phyloP scores from a whole-genome alignment of 2,888 invertebrate genomes.

The Pomacea canaliculata region DNA sequence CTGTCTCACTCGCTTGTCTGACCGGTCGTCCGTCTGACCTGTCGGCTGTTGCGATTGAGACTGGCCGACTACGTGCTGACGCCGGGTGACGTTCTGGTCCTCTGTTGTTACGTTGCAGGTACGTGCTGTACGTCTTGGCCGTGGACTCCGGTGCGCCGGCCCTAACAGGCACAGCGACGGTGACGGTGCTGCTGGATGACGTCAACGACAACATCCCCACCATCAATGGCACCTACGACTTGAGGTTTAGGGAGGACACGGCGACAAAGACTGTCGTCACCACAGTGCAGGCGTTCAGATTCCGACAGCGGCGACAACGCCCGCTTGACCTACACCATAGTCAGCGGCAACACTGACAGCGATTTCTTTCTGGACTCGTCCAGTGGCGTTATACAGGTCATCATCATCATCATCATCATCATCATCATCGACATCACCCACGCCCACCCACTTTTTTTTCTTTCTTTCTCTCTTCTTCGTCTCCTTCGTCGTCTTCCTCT shows the following conservation, averaged over 20 bases:
- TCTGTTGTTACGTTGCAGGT: conserved; percentile 37
- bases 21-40: too few species aligned
- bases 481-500: too few species aligned
- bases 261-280: conserved; percentile 43
- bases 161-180: conserved; percentile 44
- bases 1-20: too few species aligned
- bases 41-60: too few species aligned
- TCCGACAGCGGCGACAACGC: conserved; percentile 47
- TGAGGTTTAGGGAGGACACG: conserved; percentile 46
- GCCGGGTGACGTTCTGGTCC: too few species aligned
- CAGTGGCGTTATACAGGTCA: conserved; percentile 21
- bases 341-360: conserved; percentile 48
- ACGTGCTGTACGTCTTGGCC: conserved; percentile 46
- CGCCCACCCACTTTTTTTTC: background rate
- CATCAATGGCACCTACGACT: conserved; percentile 45
- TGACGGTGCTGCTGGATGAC: conserved; percentile 50
- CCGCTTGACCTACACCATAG: conserved; percentile 45
- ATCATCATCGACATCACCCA: background rate
- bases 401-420: background rate
- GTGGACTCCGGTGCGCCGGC: conserved; percentile 35
- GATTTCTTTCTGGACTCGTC: conserved; percentile 43
- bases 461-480: background rate
- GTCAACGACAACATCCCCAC: conserved; percentile 59
- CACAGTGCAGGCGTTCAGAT: conserved; percentile 51
- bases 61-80: too few species aligned